Evolutionary conservation across 1,140 invertebrate species (phyloP).

Genomic region (Rhagoletis zephyria): DNA sequence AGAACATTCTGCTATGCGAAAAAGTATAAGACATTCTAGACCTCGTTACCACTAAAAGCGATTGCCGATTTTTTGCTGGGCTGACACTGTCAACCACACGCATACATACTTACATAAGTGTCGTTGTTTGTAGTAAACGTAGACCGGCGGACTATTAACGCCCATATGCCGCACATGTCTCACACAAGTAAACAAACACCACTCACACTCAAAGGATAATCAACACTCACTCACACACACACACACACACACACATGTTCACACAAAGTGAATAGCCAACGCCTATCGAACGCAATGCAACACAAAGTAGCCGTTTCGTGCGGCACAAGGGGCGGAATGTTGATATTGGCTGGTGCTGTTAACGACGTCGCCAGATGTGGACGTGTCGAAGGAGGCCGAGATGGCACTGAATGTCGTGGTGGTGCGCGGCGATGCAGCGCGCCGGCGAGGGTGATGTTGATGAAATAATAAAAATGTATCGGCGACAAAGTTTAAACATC

Average conservation of each 20-base stretch:
- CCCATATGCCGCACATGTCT: conserved; percentile 28
- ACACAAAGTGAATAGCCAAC: conserved; percentile 20
- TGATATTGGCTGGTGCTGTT: conserved; percentile 44
- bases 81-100: background rate
- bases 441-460: background rate
- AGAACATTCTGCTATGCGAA: too few relatives aligned
- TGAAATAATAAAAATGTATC: conserved; percentile 48
- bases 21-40: too few relatives aligned
- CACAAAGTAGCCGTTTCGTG: background rate
- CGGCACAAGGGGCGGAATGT: background rate
- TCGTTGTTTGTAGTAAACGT: conserved; percentile 39
- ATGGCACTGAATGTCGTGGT: background rate
- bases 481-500: conserved; percentile 47
- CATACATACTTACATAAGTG: conserved; percentile 9
- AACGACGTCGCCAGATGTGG: background rate
- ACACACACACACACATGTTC: background rate
- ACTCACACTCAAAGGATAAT: background rate
- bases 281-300: background rate
- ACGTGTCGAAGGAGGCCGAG: background rate
- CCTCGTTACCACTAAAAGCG: too few relatives aligned
- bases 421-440: background rate
- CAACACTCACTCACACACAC: background rate
- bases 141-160: conserved; percentile 31
- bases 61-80: too few relatives aligned
- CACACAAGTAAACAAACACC: conserved; percentile 5